Base-by-base conservation (phyloP, 2,888 invertebrate species). In the Endotricha flammealis region DNA sequence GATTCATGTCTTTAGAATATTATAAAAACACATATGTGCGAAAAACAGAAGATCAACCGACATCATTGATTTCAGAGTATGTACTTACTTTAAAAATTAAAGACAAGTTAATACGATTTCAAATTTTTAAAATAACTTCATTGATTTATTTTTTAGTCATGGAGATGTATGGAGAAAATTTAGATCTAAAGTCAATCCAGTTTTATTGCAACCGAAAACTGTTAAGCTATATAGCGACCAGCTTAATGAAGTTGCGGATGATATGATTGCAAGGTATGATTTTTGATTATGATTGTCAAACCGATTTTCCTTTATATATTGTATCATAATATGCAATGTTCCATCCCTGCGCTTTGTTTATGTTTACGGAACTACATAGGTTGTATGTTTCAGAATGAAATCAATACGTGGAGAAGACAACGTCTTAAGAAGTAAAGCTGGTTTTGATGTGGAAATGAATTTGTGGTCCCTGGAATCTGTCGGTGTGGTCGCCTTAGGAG, bases 401-500 rank as follows among this genome's bases (percentile, higher is more conserved):
- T 62, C 56, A 29, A 64, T 88, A 44, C 75, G 73, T 43, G 69
- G 88, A 39, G 50, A 55, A 6, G 54, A 73, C 1, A 53, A 74
- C 8, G 88, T 89, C 62, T 77, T 90, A 48, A 86, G 88, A 0
- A 64, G 67, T 1, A 79, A 88, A n/a, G n/a, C n/a, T n/a, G n/a
- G n/a, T 46, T 81, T 88, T 36, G 48, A 64, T 27, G 69, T 76
- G 29, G 81, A 88, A 48, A 48, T 88, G 12, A 74, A 79, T 36
- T 79, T 85, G 52, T 90, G 90, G 89, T 77, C 87, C 8, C 55
- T 90, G 13, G 90, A 90, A 64, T 88, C 73, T 0, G 38, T 52
- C 7, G 46, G 46, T 1, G 31, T 56, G 54, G 46, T 56, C 1
- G 53, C 50, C 1, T 29, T 56, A 4, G 55, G 53, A 1, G 34